Percentiles rank a stretch among this genome's conserved stretches.
Conservation (phyloP, 1,140 invertebrate species). For the Drosophila equinoxialis region DNA sequence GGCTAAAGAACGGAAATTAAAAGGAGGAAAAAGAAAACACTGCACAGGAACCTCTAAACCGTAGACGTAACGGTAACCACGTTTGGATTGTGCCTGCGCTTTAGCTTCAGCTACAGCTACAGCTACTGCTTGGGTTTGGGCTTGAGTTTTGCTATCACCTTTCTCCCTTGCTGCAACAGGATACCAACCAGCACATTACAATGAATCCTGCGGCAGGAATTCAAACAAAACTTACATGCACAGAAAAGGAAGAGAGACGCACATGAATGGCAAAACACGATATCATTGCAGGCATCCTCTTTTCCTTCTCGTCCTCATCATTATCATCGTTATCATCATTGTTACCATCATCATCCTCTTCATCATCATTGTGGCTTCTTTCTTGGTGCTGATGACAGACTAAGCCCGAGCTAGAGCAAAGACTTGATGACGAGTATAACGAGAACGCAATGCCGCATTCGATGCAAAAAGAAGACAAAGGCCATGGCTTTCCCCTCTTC, state of each 20-base stretch:
- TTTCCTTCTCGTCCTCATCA: slow-evolving; percentile 19
- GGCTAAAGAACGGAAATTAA: slow-evolving; percentile 73
- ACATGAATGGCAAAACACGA: slow-evolving; percentile 44
- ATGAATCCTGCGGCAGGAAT: slow-evolving; percentile 72
- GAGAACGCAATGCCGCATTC: slow-evolving; percentile 29
- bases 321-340: not conserved
- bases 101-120: slow-evolving; percentile 14
- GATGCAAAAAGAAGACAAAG: slow-evolving; percentile 18
- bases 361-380: not conserved
- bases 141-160: slow-evolving; percentile 8
- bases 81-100: slow-evolving; percentile 1
- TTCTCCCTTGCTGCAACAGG: slow-evolving; percentile 43
- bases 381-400: slow-evolving; percentile 11
- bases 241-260: slow-evolving; percentile 24
- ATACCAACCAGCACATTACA: slow-evolving; percentile 68
- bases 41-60: slow-evolving; percentile 69
- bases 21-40: slow-evolving; percentile 77
- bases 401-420: slow-evolving; percentile 16
- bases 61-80: slow-evolving; percentile 45
- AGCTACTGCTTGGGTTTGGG: slow-evolving; percentile 26
- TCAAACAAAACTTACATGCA: slow-evolving; percentile 67
- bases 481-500: not conserved
- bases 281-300: slow-evolving; percentile 45
- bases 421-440: slow-evolving; percentile 55
- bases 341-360: not conserved